These are phyloP conservation scores for Galbula dea DNA, from an alignment of 2,113 vertebrate species.

Conservation along the genomic window DNA sequence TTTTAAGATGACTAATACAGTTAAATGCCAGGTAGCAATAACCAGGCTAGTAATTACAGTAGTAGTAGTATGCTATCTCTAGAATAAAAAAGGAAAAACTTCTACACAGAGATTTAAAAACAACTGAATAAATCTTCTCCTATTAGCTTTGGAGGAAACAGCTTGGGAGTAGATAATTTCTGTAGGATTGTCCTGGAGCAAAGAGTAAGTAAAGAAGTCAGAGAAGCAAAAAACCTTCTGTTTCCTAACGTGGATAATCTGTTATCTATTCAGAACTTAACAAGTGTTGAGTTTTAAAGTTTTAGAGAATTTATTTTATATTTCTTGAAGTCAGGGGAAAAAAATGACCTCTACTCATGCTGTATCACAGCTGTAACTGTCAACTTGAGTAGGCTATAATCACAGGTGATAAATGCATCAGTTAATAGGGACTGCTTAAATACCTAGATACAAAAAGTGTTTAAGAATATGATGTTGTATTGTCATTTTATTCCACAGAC, in stretches of 20 bases:
- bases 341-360: not conserved
- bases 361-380: not conserved
- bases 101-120: not conserved
- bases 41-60: not conserved
- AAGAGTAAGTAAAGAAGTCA: not conserved
- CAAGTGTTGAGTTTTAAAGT: not conserved
- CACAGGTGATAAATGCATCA: not conserved
- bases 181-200: not conserved
- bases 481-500: not conserved
- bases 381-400: fast-evolving
- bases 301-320: not conserved
- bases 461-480: fast-evolving
- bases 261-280: too few species aligned
- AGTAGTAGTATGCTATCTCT: not conserved
- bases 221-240: not conserved
- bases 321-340: not conserved
- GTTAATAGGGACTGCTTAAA: not conserved
- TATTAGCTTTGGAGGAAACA: not conserved
- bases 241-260: not conserved
- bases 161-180: not conserved
- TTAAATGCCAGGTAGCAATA: not conserved
- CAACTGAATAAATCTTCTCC: not conserved
- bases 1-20: not conserved
- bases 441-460: not conserved
- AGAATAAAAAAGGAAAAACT: not conserved